phyloP scores from a whole-genome alignment of 1,140 invertebrate species.

The Hypothenemus hampei region DNA sequence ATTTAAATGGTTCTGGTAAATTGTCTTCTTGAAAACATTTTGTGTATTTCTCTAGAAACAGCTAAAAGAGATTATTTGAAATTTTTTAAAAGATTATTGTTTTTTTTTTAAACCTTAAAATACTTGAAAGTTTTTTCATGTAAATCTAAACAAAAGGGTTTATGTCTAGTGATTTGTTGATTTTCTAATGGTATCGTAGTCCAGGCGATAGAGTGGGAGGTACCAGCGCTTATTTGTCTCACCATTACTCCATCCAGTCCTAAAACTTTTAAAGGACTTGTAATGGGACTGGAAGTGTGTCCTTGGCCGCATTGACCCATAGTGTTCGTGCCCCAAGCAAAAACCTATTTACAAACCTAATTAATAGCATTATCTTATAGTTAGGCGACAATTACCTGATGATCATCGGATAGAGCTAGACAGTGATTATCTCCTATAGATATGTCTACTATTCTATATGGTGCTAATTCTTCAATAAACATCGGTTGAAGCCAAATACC shows the following conservation, averaged over 20 bases:
- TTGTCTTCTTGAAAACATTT: slow-evolving; percentile 45
- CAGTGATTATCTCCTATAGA: slow-evolving; percentile 58
- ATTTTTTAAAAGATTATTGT: neutral
- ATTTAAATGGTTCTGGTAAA: slow-evolving; percentile 48
- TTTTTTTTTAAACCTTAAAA: slow-evolving; percentile 9
- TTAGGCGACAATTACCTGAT: slow-evolving; percentile 16
- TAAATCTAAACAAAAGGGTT: slow-evolving; percentile 61
- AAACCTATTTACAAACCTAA: slow-evolving; percentile 42
- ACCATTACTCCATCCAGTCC: slow-evolving; percentile 57
- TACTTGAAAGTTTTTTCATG: slow-evolving; percentile 56
- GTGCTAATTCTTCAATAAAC: slow-evolving; percentile 44
- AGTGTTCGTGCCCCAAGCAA: slow-evolving; percentile 65
- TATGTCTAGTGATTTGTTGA: slow-evolving; percentile 53
- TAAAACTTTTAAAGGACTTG: slow-evolving; percentile 56
- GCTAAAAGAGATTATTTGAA: slow-evolving; percentile 43
- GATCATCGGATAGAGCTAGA: slow-evolving; percentile 56
- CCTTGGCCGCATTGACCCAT: slow-evolving; percentile 69
- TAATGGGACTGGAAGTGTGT: slow-evolving; percentile 59
- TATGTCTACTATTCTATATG: slow-evolving; percentile 47
- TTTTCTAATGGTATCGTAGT: slow-evolving; percentile 56
- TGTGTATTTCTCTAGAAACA: slow-evolving; percentile 58
- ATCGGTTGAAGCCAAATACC: slow-evolving; percentile 52
- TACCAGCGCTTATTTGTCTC: slow-evolving; percentile 58
- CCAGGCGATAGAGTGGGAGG: slow-evolving; percentile 65
- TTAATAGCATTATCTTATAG: no score